Conservation (phyloP, 2,888 invertebrate genomes). For the Pseudoips prasinana region DNA sequence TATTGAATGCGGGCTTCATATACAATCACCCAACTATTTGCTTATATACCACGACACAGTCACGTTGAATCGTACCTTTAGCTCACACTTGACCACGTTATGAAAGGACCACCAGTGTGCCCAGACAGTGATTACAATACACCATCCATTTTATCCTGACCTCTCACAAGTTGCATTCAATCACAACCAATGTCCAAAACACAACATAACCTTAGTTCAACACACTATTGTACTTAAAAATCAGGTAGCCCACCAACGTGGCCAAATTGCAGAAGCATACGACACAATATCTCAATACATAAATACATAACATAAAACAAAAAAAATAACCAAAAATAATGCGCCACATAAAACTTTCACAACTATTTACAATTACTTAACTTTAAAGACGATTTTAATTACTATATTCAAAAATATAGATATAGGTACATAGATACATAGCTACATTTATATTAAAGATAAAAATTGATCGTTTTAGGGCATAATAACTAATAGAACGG, state of each 20-base stretch:
- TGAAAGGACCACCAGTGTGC: constrained; percentile 24
- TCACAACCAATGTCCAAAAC: constrained; percentile 32
- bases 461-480: constrained; percentile 61
- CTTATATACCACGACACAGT: constrained; percentile 80
- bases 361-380: constrained; percentile 77
- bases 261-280: constrained; percentile 48
- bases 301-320: constrained; percentile 75
- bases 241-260: constrained; percentile 38
- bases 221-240: constrained; percentile 19
- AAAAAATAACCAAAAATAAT: constrained; percentile 67
- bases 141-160: constrained; percentile 14
- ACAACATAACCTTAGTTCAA: constrained; percentile 25
- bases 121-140: constrained; percentile 12
- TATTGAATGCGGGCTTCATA: constrained; percentile 80
- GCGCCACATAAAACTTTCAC: constrained; percentile 79
- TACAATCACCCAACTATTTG: constrained; percentile 81
- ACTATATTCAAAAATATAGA: constrained; percentile 78
- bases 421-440: constrained; percentile 78
- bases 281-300: constrained; percentile 68
- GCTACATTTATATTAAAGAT: constrained; percentile 68
- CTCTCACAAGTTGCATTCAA: constrained; percentile 25
- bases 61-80: constrained; percentile 60
- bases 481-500: constrained; percentile 58
- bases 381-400: constrained; percentile 67
- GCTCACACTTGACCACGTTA: constrained; percentile 50